Percentiles rank a stretch among this genome's conserved stretches.
These are phyloP conservation scores for Phallusia fumigata DNA, from an alignment of 23 tunicate genomes.

Conservation along the genomic window DNA sequence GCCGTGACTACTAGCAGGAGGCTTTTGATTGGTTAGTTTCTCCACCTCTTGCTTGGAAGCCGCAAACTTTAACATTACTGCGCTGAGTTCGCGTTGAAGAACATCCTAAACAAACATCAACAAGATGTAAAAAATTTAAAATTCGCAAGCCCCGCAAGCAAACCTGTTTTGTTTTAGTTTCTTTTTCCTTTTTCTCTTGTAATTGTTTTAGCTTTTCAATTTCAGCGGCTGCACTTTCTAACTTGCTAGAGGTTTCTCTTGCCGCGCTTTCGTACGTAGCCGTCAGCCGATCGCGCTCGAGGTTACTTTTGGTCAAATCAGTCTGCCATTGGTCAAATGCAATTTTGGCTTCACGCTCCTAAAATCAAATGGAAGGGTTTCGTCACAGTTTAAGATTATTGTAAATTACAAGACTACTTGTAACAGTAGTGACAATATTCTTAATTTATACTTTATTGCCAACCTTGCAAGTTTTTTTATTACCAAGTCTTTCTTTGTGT, in stretches of 20 bases:
- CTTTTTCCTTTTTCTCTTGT: conserved; percentile 27
- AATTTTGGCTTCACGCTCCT: conserved; percentile 20
- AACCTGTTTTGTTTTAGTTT: conserved; percentile 47
- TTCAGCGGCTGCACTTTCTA: conserved; percentile 34
- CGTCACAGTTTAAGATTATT: not conserved
- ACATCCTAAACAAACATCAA: conserved; percentile 5
- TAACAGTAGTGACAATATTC: no score
- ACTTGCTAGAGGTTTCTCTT: conserved; percentile 35
- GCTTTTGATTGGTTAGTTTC: not conserved
- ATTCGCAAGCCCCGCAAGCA: not conserved
- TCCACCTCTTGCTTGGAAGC: conserved; percentile 8
- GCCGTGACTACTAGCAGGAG: not conserved
- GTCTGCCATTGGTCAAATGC: not conserved
- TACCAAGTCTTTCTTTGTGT: no score
- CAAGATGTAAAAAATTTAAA: not conserved
- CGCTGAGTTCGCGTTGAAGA: not conserved
- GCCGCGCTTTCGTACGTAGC: conserved; percentile 22
- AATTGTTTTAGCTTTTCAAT: conserved; percentile 45
- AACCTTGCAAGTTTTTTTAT: no score
- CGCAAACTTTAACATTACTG: conserved; percentile 5
- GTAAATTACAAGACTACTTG: no score
- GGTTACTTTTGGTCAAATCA: conserved; percentile 13
- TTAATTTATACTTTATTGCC: no score
- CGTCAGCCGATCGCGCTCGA: conserved; percentile 38
- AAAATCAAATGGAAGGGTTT: not conserved